Percentiles rank a stretch among this genome's conserved stretches.
These are phyloP conservation scores for Chascanopsetta lugubris DNA, from an alignment of 2,113 vertebrate genomes.

Conservation along the genomic window DNA sequence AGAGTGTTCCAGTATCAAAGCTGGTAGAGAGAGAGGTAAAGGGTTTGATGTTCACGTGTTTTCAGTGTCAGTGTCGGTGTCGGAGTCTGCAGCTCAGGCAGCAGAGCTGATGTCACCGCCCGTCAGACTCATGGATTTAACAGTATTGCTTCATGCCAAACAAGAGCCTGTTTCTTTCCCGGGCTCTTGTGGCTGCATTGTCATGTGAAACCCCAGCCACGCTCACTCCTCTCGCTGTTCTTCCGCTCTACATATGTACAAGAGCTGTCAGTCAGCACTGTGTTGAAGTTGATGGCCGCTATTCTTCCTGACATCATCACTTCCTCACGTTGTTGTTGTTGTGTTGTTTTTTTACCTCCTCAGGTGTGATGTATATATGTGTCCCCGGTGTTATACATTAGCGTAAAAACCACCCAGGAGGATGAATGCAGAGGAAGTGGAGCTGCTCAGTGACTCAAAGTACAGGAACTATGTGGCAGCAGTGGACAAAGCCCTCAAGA, in stretches of 20 bases:
- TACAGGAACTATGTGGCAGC: slow-evolving; percentile 99
- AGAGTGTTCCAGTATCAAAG: too few species aligned
- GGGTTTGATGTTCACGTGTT: too few species aligned
- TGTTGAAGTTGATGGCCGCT: neutral
- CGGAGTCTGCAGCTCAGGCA: too few species aligned
- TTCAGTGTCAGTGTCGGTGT: too few species aligned
- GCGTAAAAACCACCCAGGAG: slow-evolving; percentile 85
- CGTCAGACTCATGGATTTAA: neutral
- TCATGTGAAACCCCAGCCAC: slow-evolving; percentile 9
- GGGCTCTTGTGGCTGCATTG: neutral
- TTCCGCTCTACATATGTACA: slow-evolving; percentile 6
- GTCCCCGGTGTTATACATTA: slow-evolving; percentile 83
- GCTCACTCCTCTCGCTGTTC: slow-evolving; percentile 1
- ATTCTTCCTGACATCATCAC: neutral
- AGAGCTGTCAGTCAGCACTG: neutral
- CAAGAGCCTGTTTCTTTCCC: slow-evolving; percentile 7
- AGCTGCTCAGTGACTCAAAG: slow-evolving; percentile 96
- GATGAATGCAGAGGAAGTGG: slow-evolving; percentile 99
- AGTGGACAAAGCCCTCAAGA: slow-evolving; percentile 98
- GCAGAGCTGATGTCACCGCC: neutral
- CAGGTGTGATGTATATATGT: slow-evolving; percentile 88
- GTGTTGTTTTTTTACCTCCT: slow-evolving; percentile 31
- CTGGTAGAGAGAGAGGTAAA: too few species aligned
- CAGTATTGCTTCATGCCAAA: neutral
- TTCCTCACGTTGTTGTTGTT: neutral